Evolutionary conservation across 2,113 vertebrate genomes (phyloP).

Genomic region (Numida meleagris): DNA sequence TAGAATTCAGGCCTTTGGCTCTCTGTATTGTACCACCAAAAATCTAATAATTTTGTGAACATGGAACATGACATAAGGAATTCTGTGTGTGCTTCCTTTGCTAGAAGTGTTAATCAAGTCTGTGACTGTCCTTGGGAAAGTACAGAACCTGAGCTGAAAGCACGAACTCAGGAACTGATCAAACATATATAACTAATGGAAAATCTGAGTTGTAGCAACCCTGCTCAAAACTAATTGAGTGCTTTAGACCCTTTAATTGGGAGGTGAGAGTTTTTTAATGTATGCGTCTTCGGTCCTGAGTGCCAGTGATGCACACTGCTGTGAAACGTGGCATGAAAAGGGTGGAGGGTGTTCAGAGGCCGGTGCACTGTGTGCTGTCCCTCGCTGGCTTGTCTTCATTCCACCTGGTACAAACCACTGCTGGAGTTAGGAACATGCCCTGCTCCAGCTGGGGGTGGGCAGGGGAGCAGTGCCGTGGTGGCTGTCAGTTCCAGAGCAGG

Average conservation of each 20-base stretch:
- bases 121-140: background rate
- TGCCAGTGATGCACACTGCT: background rate
- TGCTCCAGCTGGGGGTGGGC: background rate
- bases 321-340: background rate
- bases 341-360: background rate
- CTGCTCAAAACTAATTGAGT: background rate
- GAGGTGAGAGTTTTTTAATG: background rate
- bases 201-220: background rate
- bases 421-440: background rate
- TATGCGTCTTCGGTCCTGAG: accelerated
- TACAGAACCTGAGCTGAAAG: background rate
- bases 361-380: background rate
- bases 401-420: background rate
- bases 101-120: background rate
- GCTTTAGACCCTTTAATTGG: background rate
- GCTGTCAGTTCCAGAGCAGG: background rate
- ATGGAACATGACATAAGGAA: background rate
- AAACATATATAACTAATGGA: background rate
- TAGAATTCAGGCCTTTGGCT: background rate
- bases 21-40: background rate
- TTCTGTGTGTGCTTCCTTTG: background rate
- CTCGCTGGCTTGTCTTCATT: background rate
- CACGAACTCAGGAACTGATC: background rate
- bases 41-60: background rate
- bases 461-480: background rate